These are phyloP conservation scores for Nasonovia ribisnigri DNA, from an alignment of 2,888 invertebrate species.

Conservation along the genomic window DNA sequence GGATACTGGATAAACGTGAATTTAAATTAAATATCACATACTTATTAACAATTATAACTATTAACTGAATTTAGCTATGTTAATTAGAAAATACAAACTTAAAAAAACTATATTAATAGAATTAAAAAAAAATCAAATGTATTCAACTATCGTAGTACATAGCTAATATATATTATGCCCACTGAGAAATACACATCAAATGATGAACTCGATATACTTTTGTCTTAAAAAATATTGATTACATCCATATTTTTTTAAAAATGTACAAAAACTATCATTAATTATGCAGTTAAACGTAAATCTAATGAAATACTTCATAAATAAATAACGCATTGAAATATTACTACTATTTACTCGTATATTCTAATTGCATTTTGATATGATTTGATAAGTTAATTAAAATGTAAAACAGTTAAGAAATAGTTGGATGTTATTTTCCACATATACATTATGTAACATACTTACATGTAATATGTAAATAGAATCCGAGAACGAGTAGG, in stretches of 20 bases:
- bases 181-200: neutral
- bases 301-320: neutral
- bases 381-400: neutral
- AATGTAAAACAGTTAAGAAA: neutral
- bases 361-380: neutral
- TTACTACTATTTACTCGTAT: neutral
- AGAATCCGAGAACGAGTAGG: neutral
- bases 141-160: neutral
- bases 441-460: neutral
- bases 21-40: neutral
- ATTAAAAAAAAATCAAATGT: neutral
- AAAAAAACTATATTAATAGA: neutral
- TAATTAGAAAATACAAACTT: neutral
- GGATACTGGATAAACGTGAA: neutral
- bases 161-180: neutral
- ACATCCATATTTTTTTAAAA: neutral
- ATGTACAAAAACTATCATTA: neutral
- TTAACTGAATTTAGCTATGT: neutral
- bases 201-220: neutral
- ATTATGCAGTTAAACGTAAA: neutral
- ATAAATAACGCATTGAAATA: neutral
- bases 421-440: neutral
- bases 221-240: neutral
- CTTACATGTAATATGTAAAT: neutral
- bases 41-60: neutral